A percentile compares a stretch with the other conserved stretches of the same genome.
These are phyloP conservation scores for Zaprionus camerounensis DNA, from an alignment of 1,140 invertebrate species.

Conservation along the genomic window DNA sequence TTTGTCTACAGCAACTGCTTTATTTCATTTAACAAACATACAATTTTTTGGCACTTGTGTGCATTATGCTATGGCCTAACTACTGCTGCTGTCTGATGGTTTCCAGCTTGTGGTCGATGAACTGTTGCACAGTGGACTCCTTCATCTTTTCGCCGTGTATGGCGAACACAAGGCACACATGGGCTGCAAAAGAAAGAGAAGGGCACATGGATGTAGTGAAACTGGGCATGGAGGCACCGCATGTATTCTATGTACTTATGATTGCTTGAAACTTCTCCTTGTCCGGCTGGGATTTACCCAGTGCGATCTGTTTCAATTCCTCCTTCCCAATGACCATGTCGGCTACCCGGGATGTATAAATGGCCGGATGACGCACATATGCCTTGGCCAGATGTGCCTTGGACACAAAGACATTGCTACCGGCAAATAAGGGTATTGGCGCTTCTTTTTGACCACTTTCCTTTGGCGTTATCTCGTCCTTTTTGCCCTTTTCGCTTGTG, in stretches of 20 bases:
- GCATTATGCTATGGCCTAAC: constrained; percentile 18
- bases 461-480: constrained; percentile 14
- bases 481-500: not conserved
- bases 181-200: constrained; percentile 54
- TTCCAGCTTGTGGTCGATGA: constrained; percentile 68
- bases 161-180: constrained; percentile 77
- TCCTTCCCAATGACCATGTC: constrained; percentile 78
- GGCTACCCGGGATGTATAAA: constrained; percentile 72
- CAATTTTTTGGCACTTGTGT: constrained; percentile 38
- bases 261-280: constrained; percentile 60
- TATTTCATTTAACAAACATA: constrained; percentile 62
- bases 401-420: constrained; percentile 62
- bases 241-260: constrained; percentile 65
- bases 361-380: constrained; percentile 56
- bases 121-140: constrained; percentile 48
- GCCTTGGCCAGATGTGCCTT: constrained; percentile 61
- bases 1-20: constrained; percentile 38
- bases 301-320: constrained; percentile 51
- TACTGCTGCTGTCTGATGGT: constrained; percentile 46
- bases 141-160: constrained; percentile 58
- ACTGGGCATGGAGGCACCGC: not conserved
- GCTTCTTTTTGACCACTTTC: constrained; percentile 23
- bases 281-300: constrained; percentile 29
- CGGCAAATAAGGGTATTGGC: constrained; percentile 61
- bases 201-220: not conserved